phyloP scores from a whole-genome alignment of 2,113 vertebrate genomes.

The Neopipo cinnamomea region DNA sequence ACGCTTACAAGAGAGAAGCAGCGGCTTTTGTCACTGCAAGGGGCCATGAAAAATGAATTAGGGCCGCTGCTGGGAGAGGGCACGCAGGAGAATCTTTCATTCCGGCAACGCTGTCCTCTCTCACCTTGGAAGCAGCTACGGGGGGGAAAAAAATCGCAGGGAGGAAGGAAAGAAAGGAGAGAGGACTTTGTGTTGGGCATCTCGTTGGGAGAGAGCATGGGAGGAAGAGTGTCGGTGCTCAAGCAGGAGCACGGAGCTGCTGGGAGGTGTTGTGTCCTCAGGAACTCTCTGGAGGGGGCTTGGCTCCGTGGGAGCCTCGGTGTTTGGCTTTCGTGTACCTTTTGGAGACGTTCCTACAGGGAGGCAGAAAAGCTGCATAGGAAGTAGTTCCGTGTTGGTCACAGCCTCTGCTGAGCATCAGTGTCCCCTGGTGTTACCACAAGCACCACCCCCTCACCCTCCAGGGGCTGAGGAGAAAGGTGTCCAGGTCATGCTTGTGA shows the following conservation, averaged over 20 bases:
- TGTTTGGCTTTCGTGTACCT: not conserved
- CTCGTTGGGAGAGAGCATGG: not conserved
- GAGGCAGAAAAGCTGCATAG: not conserved
- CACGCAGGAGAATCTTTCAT: slow-evolving; percentile 79
- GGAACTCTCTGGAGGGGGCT: not conserved
- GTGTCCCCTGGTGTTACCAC: not conserved
- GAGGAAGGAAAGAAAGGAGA: not conserved
- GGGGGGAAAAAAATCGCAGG: not conserved
- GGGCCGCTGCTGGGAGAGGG: slow-evolving; percentile 78
- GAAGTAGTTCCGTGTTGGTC: not conserved
- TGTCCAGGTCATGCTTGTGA: not conserved
- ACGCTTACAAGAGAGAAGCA: slow-evolving; percentile 76
- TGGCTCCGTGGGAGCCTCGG: accelerated
- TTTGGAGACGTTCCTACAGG: not conserved
- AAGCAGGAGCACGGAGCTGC: accelerated
- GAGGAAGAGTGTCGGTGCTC: not conserved
- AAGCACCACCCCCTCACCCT: not conserved
- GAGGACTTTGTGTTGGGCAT: not conserved
- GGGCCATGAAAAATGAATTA: slow-evolving; percentile 85
- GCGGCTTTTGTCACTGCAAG: slow-evolving; percentile 80
- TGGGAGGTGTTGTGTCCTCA: not conserved
- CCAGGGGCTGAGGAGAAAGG: not conserved
- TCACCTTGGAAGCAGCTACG: slow-evolving; percentile 73
- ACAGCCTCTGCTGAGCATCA: not conserved
- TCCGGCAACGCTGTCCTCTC: slow-evolving; percentile 72